Percentiles rank a stretch among this genome's conserved stretches.
Evolutionary conservation across 2,797 vertebrate genomes (phyloP).

Genomic region (Saxicola maurus): DNA sequence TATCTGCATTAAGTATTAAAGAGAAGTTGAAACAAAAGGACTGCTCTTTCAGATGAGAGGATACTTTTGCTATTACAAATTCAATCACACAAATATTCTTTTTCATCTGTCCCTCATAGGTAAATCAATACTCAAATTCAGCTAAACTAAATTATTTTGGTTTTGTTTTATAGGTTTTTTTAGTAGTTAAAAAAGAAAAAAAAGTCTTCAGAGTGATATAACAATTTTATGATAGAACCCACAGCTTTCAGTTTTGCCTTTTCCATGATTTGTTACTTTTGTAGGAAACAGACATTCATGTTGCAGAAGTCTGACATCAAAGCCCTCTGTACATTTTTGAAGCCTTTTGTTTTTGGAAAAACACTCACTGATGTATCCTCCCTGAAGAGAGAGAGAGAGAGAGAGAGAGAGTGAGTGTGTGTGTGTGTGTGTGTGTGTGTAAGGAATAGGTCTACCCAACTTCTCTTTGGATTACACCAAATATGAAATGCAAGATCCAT

Average conservation of each 20-base stretch:
- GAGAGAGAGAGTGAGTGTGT: too few relatives aligned
- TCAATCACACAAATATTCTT: neutral
- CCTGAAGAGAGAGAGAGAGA: neutral
- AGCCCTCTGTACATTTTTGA: neutral
- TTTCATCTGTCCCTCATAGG: neutral
- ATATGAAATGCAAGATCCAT: neutral
- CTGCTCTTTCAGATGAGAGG: neutral
- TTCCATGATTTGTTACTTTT: neutral
- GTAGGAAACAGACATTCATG: neutral
- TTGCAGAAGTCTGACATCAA: neutral
- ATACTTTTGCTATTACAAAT: neutral
- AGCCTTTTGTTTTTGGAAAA: neutral
- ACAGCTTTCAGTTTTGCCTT: neutral
- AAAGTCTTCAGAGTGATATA: neutral
- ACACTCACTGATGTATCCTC: neutral
- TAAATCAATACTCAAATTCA: neutral
- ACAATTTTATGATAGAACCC: neutral
- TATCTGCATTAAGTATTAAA: neutral
- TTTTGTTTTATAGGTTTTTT: neutral
- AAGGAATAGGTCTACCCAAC: neutral
- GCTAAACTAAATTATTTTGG: neutral
- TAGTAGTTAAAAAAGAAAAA: neutral
- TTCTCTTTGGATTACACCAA: neutral
- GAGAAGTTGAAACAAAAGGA: neutral
- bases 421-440: too few relatives aligned